Conservation (phyloP, 2,888 invertebrate species). For the Drosophila prostipennis region DNA sequence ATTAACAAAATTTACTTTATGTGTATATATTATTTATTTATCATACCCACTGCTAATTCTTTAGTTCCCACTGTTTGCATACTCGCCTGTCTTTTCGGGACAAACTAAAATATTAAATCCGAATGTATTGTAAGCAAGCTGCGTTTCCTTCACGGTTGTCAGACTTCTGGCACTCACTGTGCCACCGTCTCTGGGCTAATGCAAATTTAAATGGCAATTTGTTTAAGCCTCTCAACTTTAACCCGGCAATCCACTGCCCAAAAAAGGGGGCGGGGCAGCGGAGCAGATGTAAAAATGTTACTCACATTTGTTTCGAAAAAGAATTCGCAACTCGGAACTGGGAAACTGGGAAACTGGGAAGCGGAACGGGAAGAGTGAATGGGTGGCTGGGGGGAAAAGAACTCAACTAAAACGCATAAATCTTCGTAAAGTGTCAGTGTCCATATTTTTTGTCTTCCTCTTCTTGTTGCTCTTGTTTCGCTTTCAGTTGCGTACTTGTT, state of each 20-base stretch:
- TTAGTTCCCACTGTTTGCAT: not conserved
- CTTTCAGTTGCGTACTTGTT: slow-evolving; percentile 41
- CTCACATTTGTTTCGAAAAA: slow-evolving; percentile 51
- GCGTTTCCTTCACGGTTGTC: slow-evolving; percentile 25
- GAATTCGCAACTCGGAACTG: slow-evolving; percentile 41
- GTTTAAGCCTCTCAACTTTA: slow-evolving; percentile 46
- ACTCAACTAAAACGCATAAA: slow-evolving; percentile 77
- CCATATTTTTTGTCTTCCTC: slow-evolving; percentile 65
- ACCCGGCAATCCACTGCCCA: slow-evolving; percentile 41
- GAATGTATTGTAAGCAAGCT: slow-evolving; percentile 14
- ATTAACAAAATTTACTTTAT: too few species aligned
- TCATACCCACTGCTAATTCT: too few species aligned
- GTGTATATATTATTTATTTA: too few species aligned
- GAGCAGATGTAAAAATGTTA: slow-evolving; percentile 51
- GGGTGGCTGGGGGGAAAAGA: slow-evolving; percentile 30
- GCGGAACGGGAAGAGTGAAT: slow-evolving; percentile 30
- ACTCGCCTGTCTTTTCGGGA: not conserved
- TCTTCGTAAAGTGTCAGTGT: slow-evolving; percentile 77
- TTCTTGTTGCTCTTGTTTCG: slow-evolving; percentile 37
- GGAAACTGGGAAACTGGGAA: slow-evolving; percentile 27
- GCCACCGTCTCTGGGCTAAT: slow-evolving; percentile 43
- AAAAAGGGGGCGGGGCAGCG: slow-evolving; percentile 15
- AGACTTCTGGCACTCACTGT: slow-evolving; percentile 24
- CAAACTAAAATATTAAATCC: slow-evolving; percentile 14
- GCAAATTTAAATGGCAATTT: slow-evolving; percentile 61